These are phyloP conservation scores for Eremobia ochroleuca DNA, from an alignment of 2,888 invertebrate species.

Conservation along the genomic window DNA sequence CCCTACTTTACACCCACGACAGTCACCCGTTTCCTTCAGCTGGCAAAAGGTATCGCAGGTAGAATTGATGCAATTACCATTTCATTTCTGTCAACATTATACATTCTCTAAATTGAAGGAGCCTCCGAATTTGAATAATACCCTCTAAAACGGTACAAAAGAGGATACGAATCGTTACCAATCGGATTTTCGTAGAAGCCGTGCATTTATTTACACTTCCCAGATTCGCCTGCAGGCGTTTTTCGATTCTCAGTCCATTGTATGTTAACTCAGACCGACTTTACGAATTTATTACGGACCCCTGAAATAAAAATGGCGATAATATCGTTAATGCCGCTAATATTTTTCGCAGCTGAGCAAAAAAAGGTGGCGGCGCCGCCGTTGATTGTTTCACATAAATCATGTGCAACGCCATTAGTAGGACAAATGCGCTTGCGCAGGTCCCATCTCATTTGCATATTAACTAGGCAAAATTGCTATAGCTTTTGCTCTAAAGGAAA, in stretches of 20 bases:
- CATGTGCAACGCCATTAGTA: constrained; percentile 72
- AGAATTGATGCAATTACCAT: constrained; percentile 44
- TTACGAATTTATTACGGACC: constrained; percentile 58
- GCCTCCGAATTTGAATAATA: constrained; percentile 57
- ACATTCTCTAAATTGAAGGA: constrained; percentile 34
- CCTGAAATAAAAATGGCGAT: constrained; percentile 61
- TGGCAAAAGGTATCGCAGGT: constrained; percentile 43
- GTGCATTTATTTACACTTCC: constrained; percentile 59
- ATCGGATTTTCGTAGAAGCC: constrained; percentile 61
- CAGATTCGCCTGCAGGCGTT: constrained; percentile 46
- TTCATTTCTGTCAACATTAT: constrained; percentile 30
- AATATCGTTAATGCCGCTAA: constrained; percentile 62
- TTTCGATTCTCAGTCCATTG: constrained; percentile 61
- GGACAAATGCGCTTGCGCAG: constrained; percentile 73
- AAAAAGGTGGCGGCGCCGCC: constrained; percentile 64
- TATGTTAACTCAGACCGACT: constrained; percentile 60
- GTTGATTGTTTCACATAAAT: constrained; percentile 75
- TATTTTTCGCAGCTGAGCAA: constrained; percentile 58
- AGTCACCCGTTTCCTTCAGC: constrained; percentile 25
- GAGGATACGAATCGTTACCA: constrained; percentile 56
- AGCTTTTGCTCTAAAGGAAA: constrained; percentile 44
- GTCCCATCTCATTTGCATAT: constrained; percentile 70
- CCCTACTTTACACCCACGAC: constrained; percentile 40
- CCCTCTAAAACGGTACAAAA: constrained; percentile 54
- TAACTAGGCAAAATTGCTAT: constrained; percentile 69